Evolutionary conservation across 1,140 invertebrate genomes (phyloP), one percentile per base, ranked within the genome.

Genomic region (Patella vulgata): DNA sequence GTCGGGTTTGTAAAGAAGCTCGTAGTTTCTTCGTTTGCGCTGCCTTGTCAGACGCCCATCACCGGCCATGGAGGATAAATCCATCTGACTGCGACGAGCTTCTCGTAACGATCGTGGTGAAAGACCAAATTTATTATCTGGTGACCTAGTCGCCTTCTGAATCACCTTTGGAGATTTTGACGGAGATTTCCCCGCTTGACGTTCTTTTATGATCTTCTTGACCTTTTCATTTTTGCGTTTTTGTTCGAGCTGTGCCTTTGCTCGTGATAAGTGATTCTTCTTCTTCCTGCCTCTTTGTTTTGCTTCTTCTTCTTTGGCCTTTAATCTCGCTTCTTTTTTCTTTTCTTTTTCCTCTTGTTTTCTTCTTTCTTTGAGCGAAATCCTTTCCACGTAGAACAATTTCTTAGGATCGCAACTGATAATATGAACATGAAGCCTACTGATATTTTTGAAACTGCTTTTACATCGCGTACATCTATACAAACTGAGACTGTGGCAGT

Each of bases 1-100:
- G 27, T 63, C 44, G 9, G 79, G 79, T 62, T 79, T 78, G 63
- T 81, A 81, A 14, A 61, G 40, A 23, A 78, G 58, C 40, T 75
- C 70, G 36, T 65, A 57, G 48, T 66, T 68, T 25, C 64, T 64
- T 11, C 61, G 56, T 40, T 71, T 68, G 9, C 46, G 57, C n/a
- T n/a, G n/a, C n/a, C n/a, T n/a, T n/a, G n/a, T n/a, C n/a, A n/a
- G n/a, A n/a, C n/a, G n/a, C n/a, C n/a, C n/a, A n/a, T n/a, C n/a
- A n/a, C n/a, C n/a, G n/a, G n/a, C n/a, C n/a, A n/a, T n/a, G n/a
- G n/a, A n/a, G n/a, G n/a, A n/a, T n/a, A n/a, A n/a, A n/a, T n/a
- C n/a, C n/a, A n/a, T n/a, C n/a, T n/a, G n/a, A n/a, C n/a, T n/a
- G n/a, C n/a, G n/a, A n/a, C n/a, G n/a, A n/a, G n/a, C n/a, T n/a